These are phyloP conservation scores for Caenorhabditis afra DNA, from an alignment of 2,888 invertebrate genomes.

Conservation along the genomic window DNA sequence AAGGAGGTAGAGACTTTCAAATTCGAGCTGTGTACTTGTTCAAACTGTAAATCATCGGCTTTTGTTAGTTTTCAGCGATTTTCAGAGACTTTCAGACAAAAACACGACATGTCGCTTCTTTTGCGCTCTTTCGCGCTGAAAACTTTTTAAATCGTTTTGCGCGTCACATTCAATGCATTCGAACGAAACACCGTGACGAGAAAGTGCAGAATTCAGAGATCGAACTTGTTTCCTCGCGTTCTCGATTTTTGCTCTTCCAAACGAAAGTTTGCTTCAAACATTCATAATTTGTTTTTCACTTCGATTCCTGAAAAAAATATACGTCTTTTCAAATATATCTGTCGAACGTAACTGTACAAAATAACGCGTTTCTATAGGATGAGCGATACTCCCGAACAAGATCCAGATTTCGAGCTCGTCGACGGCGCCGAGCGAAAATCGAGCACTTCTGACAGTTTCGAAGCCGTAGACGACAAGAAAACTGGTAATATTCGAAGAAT, in stretches of 20 bases:
- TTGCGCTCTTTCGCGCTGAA: neutral
- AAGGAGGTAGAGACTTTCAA: too few species aligned
- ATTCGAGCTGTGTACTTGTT: too few species aligned
- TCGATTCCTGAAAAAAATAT: too few species aligned
- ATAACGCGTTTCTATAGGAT: conserved; percentile 17
- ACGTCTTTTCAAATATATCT: too few species aligned
- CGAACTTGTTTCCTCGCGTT: conserved; percentile 20
- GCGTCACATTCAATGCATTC: conserved; percentile 13
- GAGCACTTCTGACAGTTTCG: conserved; percentile 55
- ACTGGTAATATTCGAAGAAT: conserved; percentile 1
- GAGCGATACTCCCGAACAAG: conserved; percentile 25
- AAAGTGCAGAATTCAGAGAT: conserved; percentile 30
- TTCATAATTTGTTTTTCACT: too few species aligned
- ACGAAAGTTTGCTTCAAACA: neutral
- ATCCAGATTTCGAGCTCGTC: conserved; percentile 45
- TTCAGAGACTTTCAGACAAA: neutral
- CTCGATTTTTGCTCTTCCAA: conserved; percentile 24
- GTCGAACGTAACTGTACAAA: neutral
- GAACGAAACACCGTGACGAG: conserved; percentile 10
- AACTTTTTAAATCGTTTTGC: neutral
- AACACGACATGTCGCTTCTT: too few species aligned
- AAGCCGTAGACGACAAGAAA: conserved; percentile 50
- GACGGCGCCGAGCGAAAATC: conserved; percentile 48
- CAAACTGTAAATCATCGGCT: too few species aligned
- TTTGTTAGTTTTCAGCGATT: too few species aligned